These are phyloP conservation scores for Odontamblyopus rebecca DNA, from an alignment of 2,797 vertebrate genomes.

Conservation along the genomic window DNA sequence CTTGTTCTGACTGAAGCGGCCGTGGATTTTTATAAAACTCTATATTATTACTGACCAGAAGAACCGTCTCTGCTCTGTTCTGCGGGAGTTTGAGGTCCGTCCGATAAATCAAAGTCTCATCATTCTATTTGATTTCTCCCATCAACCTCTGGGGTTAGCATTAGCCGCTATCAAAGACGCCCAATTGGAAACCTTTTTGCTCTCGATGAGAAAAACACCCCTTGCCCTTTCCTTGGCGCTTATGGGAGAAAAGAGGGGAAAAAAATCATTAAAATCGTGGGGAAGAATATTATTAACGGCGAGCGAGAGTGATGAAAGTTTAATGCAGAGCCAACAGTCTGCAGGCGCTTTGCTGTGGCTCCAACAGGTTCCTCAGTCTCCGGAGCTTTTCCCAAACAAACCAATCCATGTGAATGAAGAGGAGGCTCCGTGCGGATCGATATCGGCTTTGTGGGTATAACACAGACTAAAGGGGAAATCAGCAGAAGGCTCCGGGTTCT, in stretches of 20 bases:
- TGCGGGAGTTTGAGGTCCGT: slow-evolving; percentile 47
- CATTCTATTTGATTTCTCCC: slow-evolving; percentile 73
- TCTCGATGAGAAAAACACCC: slow-evolving; percentile 45
- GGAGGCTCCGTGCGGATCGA: slow-evolving; percentile 39
- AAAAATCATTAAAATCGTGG: slow-evolving; percentile 11
- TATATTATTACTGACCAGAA: slow-evolving; percentile 49
- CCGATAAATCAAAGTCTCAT: slow-evolving; percentile 69
- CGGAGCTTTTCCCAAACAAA: slow-evolving; percentile 53
- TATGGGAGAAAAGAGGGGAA: slow-evolving; percentile 46
- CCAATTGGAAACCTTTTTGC: slow-evolving; percentile 74
- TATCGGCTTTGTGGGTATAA: slow-evolving; percentile 27
- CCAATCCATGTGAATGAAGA: slow-evolving; percentile 23
- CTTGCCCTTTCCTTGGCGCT: slow-evolving; percentile 39
- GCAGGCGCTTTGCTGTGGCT: slow-evolving; percentile 48
- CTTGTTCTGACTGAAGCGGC: slow-evolving; percentile 55
- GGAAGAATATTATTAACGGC: slow-evolving; percentile 51
- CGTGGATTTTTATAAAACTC: slow-evolving; percentile 23
- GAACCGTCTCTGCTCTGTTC: slow-evolving; percentile 29
- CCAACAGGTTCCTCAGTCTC: slow-evolving; percentile 66
- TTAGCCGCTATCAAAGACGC: slow-evolving; percentile 66
- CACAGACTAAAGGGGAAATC: not conserved
- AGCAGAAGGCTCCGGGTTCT: not conserved
- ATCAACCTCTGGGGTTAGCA: slow-evolving; percentile 70
- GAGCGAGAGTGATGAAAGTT: slow-evolving; percentile 56
- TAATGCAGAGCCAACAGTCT: slow-evolving; percentile 55